These are phyloP conservation scores for Fulmarus glacialis DNA, from an alignment of 2,113 vertebrate species.

Conservation along the genomic window DNA sequence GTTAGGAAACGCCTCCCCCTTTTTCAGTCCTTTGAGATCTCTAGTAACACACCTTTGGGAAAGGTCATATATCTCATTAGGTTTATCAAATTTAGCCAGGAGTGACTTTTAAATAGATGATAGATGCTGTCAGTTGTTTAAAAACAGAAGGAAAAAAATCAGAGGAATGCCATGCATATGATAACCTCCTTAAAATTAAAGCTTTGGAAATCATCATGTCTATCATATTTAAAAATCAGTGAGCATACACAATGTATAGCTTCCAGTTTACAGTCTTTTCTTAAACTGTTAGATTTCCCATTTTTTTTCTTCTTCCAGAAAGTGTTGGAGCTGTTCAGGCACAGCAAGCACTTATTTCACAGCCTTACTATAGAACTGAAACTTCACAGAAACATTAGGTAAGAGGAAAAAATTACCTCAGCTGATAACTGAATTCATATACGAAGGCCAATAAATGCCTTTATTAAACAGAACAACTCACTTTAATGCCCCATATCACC, in stretches of 20 bases:
- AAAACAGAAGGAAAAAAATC: not conserved
- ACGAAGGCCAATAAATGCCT: not conserved
- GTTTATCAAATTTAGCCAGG: not conserved
- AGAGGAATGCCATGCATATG: not conserved
- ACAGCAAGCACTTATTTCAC: not conserved
- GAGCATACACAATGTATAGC: not conserved
- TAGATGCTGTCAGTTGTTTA: not conserved
- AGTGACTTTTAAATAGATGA: not conserved
- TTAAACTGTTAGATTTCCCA: not conserved
- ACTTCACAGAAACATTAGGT: not conserved
- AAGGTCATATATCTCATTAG: not conserved
- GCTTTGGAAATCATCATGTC: not conserved
- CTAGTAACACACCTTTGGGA: not conserved
- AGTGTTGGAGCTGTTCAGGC: not conserved
- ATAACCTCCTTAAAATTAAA: not conserved
- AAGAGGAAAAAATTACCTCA: not conserved
- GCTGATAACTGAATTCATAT: not conserved
- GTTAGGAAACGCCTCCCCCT: conserved; percentile 26
- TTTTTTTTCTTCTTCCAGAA: not conserved
- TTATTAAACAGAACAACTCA: not conserved
- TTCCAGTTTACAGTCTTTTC: not conserved
- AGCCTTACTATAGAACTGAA: not conserved
- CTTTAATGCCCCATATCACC: not conserved
- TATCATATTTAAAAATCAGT: not conserved
- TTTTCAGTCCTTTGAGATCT: not conserved